Evolutionary conservation across 1,140 invertebrate genomes (phyloP).

Genomic region (Drosophila chauvacae): DNA sequence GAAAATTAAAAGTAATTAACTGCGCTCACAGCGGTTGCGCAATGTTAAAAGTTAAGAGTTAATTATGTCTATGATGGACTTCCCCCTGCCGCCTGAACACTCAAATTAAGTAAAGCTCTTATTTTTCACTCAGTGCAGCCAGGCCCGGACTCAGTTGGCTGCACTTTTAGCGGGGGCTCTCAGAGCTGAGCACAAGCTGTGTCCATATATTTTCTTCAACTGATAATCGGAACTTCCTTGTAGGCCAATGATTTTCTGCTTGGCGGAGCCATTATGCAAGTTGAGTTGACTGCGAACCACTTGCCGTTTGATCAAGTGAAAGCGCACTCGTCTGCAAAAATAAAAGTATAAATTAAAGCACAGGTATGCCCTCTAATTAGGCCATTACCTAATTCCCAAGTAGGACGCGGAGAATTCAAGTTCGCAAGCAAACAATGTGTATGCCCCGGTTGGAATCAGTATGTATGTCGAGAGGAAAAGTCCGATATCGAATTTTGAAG

Average conservation of each 20-base stretch:
- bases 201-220: constrained; percentile 22
- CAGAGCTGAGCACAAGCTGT: constrained; percentile 9
- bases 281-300: neutral
- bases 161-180: constrained; percentile 23
- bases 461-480: too few relatives aligned
- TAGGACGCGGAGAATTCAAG: constrained; percentile 1
- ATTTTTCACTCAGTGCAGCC: constrained; percentile 23
- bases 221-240: constrained; percentile 53
- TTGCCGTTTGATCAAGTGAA: constrained; percentile 13
- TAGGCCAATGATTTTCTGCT: constrained; percentile 47
- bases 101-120: constrained; percentile 31
- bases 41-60: constrained; percentile 45
- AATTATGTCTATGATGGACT: constrained; percentile 35
- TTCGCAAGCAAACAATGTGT: neutral
- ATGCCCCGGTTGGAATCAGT: too few relatives aligned
- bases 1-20: constrained; percentile 76
- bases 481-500: too few relatives aligned
- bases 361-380: neutral
- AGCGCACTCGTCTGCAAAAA: constrained; percentile 11
- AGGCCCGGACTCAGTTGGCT: constrained; percentile 22
- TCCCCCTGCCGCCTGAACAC: constrained; percentile 16
- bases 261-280: constrained; percentile 45
- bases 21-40: constrained; percentile 47
- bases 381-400: constrained; percentile 3
- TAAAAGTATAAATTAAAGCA: constrained; percentile 10